A percentile compares a stretch with the other conserved stretches of the same genome.
Evolutionary conservation across 2,888 invertebrate species (phyloP).

Genomic region (Lucinisca nassula): DNA sequence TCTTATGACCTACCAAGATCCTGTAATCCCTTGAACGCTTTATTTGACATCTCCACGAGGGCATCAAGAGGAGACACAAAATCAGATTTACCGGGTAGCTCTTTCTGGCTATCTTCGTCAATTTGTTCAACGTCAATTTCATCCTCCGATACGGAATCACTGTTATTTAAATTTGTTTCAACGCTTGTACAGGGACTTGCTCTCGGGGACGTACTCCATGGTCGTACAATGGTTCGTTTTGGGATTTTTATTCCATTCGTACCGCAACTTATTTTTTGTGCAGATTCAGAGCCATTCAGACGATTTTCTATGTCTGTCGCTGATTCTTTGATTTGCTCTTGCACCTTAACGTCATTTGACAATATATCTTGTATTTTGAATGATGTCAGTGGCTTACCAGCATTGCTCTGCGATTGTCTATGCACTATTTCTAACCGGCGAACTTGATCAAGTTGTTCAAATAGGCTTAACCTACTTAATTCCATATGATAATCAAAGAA

Average conservation of each 20-base stretch:
- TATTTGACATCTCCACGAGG: slow-evolving; percentile 98
- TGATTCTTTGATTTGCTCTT: not conserved
- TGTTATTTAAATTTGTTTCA: slow-evolving; percentile 74
- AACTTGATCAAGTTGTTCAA: not conserved
- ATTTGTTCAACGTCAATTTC: slow-evolving; percentile 76
- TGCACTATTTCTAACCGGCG: not conserved
- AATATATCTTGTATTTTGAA: slow-evolving; percentile 83
- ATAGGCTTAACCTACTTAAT: not conserved
- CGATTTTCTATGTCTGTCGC: not conserved
- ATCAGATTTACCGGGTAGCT: slow-evolving; percentile 49
- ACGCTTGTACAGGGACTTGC: slow-evolving; percentile 53
- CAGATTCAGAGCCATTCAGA: not conserved
- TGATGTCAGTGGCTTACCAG: slow-evolving; percentile 81
- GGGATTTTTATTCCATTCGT: not conserved
- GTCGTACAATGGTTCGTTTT: slow-evolving; percentile 49
- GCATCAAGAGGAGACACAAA: slow-evolving; percentile 95
- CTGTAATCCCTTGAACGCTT: slow-evolving; percentile 97
- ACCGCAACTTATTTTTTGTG: not conserved
- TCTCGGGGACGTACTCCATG: slow-evolving; percentile 72
- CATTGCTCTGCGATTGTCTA: slow-evolving; percentile 65
- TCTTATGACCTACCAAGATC: slow-evolving; percentile 51
- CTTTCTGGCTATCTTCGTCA: slow-evolving; percentile 61
- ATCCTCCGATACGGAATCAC: slow-evolving; percentile 67
- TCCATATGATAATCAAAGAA: not conserved
- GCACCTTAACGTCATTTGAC: slow-evolving; percentile 20